Base-by-base conservation (phyloP, 2,888 invertebrate genomes). In the Steinernema hermaphroditum region DNA sequence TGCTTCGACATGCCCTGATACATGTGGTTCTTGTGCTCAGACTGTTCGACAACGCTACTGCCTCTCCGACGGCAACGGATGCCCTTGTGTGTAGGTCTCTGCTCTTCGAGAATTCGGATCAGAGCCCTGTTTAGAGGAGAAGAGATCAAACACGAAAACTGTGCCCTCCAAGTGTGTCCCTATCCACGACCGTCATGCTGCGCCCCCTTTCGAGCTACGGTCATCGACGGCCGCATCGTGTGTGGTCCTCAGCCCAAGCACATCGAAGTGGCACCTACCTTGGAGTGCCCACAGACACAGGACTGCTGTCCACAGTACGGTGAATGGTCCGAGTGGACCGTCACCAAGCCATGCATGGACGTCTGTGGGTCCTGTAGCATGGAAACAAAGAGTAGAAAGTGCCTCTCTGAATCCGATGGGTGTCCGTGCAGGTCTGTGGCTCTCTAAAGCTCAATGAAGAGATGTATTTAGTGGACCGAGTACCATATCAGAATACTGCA, bases 181-280 rank as follows among this genome's bases (percentile, higher is more conserved):
- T 76, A 54, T 50, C 75, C 75, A 1, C 70, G 75, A 0, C 9
- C 34, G 2, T 71, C 74, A 6, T 75, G 75, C 46, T 75, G 75
- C 37, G 50, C 37, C 19, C n/a, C 27, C 0, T 54, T 46, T 27
- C 54, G 41, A 14, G 71, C 75, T 2, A 57, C 22, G 71, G 19
- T 57, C 14, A 37, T 24, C 1, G 29, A 43, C 41, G 71, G 71
- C 14, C 12, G 32, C 0, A 76, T 75, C 37, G 24, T 75, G 19
- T 75, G 75, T 29, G 75, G 75, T n/a, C 75, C 75, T 16, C 41
- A 75, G 29, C 54, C 70, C 12, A 27, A 43, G 19, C 22, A 14
- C 0, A 43, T 34, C 1, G 32, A 69, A 22, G 44, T 70, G 12
- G 14, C 69, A 2, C 69, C 75, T 4, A 69, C 71, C n/a, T 46